Base-by-base conservation (phyloP, 2,888 invertebrate species). In the Eulithis prunata region DNA sequence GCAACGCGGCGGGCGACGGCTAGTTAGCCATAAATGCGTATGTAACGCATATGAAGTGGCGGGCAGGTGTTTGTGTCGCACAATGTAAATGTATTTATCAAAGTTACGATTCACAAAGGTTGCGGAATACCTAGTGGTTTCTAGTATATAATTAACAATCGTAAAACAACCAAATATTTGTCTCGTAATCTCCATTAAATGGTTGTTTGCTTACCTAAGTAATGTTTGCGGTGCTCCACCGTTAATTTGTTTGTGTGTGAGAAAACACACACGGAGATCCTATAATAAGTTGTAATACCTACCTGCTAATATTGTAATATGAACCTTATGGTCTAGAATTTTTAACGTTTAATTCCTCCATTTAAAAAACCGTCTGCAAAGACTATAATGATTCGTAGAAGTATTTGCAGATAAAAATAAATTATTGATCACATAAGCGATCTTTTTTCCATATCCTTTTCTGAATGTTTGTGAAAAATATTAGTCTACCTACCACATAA, bases 151-250 rank as follows among this genome's bases (percentile, higher is more conserved):
- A 75, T 76, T 75, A 74, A 70, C 75, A 75, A 66, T 75, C 72
- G 64, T 77, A 75, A 80, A 77, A 70, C 64, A 67, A 70, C 74
- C 73, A 75, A 76, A 78, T 73, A 76, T 78, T 78, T 76, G 70
- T 72, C 63, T 66, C 63, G 53, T 72, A 74, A 71, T 62, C 62
- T 68, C 72, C 68, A 70, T 71, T 72, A 68, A 58, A 64, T 13
- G 47, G 60, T 21, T 71, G 61, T 74, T 71, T 71, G 66, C 70
- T 67, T 66, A 61, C 54, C 60, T 66, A 61, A 71, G 66, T 69
- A 56, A 68, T 73, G 73, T 73, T 74, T 70, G 63, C 54, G 45
- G 46, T 58, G 51, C 62, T 60, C 28, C 47, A 47, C 61, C 52
- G 58, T 57, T 56, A 66, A 68, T 66, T 52, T 71, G 68, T 71